phyloP scores from a whole-genome alignment of 2,797 vertebrate genomes.

The Takifugu rubripes region DNA sequence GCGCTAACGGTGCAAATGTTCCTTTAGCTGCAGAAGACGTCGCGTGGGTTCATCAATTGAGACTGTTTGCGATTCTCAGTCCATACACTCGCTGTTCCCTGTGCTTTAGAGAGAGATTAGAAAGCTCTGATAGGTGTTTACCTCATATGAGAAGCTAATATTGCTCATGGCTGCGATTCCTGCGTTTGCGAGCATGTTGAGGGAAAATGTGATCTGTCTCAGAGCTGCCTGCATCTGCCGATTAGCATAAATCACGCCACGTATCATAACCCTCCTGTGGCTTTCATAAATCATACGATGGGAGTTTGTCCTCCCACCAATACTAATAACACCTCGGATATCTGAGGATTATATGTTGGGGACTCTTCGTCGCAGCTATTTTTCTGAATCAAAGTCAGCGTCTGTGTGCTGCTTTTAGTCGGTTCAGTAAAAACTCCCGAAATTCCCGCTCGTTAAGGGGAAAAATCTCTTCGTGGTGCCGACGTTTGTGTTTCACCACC shows the following conservation, averaged over 20 bases:
- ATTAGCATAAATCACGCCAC: conserved; percentile 58
- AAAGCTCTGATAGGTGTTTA: background rate
- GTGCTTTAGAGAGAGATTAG: background rate
- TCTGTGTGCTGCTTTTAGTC: too few species aligned
- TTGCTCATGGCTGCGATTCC: background rate
- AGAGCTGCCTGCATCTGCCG: conserved; percentile 26
- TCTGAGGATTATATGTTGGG: too few species aligned
- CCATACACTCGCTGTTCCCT: background rate
- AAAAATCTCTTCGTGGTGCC: too few species aligned
- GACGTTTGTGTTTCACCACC: too few species aligned
- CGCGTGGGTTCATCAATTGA: too few species aligned
- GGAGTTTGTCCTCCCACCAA: conserved; percentile 13
- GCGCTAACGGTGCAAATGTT: too few species aligned
- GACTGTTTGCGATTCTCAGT: background rate
- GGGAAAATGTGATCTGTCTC: conserved; percentile 31
- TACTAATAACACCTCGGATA: conserved; percentile 1
- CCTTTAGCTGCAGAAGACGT: too few species aligned
- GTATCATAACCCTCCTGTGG: conserved; percentile 39
- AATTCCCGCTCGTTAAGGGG: too few species aligned
- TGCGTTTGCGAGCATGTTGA: conserved; percentile 10
- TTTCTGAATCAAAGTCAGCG: too few species aligned
- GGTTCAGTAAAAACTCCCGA: too few species aligned
- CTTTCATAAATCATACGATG: conserved; percentile 41
- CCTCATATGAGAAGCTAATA: background rate
- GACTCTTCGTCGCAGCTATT: too few species aligned